These are phyloP conservation scores for Sphenodon punctatus DNA, from an alignment of 2,797 vertebrate species.

Conservation along the genomic window DNA sequence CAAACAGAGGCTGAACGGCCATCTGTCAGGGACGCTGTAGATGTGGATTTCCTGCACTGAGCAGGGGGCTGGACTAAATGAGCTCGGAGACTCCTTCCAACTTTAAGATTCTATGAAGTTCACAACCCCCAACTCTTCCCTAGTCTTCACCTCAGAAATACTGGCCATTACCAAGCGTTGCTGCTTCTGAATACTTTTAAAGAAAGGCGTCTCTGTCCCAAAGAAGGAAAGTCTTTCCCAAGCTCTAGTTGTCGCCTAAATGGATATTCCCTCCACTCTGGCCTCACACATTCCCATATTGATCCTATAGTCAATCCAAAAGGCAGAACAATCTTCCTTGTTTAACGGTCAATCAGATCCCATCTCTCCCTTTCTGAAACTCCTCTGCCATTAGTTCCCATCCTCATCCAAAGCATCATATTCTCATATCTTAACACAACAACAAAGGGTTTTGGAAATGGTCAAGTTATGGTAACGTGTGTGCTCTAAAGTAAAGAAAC, in stretches of 20 bases:
- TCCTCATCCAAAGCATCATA: background rate
- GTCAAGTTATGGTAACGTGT: background rate
- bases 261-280: background rate
- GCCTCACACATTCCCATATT: background rate
- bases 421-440: background rate
- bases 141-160: background rate
- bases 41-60: no score
- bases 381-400: background rate
- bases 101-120: background rate
- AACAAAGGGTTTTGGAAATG: background rate
- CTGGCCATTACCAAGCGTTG: background rate
- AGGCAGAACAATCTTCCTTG: background rate
- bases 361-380: background rate
- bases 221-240: background rate
- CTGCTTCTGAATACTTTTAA: background rate
- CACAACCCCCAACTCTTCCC: background rate
- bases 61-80: no score
- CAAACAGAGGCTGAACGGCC: no score
- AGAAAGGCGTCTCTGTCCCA: background rate
- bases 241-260: no score
- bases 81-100: no score
- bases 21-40: no score
- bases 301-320: background rate
- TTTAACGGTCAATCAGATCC: background rate
- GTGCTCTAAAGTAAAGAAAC: constrained; percentile 6